Evolutionary conservation across 1,140 invertebrate species (phyloP).

Genomic region (Bombus polaris): DNA sequence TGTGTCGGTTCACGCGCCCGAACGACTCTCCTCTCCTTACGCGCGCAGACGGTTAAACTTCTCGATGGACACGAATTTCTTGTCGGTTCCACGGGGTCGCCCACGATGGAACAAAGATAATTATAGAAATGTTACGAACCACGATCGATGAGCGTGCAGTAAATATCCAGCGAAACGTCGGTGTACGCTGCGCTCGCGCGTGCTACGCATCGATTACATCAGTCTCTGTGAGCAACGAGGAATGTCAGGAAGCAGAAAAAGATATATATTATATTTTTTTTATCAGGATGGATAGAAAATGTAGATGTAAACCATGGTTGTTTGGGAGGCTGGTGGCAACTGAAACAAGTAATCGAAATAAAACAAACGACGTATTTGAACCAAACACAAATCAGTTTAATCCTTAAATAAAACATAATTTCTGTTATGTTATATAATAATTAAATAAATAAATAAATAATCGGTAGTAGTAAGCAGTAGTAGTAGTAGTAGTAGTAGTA

Average conservation of each 20-base stretch:
- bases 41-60: neutral
- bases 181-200: neutral
- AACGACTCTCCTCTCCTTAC: neutral
- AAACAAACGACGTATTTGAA: constrained; percentile 80
- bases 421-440: constrained; percentile 81
- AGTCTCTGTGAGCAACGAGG: constrained; percentile 52
- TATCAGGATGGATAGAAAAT: constrained; percentile 16
- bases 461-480: constrained; percentile 72
- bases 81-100: neutral
- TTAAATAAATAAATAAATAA: constrained; percentile 83
- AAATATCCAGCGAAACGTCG: constrained; percentile 11
- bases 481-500: constrained; percentile 54
- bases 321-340: constrained; percentile 64
- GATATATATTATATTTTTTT: neutral
- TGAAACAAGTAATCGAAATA: constrained; percentile 80
- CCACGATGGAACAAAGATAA: constrained; percentile 29
- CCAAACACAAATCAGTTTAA: constrained; percentile 83
- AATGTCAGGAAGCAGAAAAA: constrained; percentile 36
- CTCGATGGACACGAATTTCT: neutral
- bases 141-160: constrained; percentile 54
- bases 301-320: constrained; percentile 30
- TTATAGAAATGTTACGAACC: constrained; percentile 55
- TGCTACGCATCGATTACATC: constrained; percentile 35
- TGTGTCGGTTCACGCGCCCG: neutral
- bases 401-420: constrained; percentile 83